phyloP scores from a whole-genome alignment of 2,797 vertebrate genomes.

The Gymnothorax javanicus region DNA sequence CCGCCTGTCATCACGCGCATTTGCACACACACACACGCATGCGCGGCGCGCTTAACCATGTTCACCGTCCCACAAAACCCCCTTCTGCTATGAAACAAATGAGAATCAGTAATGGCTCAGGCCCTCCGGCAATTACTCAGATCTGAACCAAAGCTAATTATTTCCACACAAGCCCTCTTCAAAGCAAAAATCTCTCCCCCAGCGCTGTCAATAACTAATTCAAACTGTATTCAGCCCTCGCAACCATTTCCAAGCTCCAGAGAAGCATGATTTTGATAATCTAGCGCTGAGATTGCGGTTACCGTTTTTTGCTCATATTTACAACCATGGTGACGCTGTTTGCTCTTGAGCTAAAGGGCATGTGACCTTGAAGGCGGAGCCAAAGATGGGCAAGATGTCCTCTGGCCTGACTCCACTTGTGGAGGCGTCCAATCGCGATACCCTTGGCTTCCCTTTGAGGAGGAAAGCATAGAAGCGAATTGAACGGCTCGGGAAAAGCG shows the following conservation, averaged over 20 bases:
- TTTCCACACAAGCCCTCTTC: background rate
- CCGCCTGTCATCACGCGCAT: background rate
- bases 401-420: background rate
- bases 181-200: background rate
- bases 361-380: slow-evolving; percentile 19
- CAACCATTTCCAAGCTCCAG: background rate
- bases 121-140: background rate
- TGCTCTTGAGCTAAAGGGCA: background rate
- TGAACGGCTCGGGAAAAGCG: slow-evolving; percentile 7
- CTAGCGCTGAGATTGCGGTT: background rate
- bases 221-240: background rate
- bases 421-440: background rate
- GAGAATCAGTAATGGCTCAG: background rate
- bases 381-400: background rate
- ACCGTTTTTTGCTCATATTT: background rate
- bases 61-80: background rate
- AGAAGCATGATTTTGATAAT: background rate
- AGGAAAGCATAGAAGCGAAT: background rate
- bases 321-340: background rate
- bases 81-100: background rate
- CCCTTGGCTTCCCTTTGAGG: slow-evolving; percentile 20
- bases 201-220: background rate
- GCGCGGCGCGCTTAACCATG: too few relatives aligned
- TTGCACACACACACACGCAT: background rate
- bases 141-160: slow-evolving; percentile 3